Conservation (phyloP, 2,888 invertebrate species). For the Parthenolecanium corni region DNA sequence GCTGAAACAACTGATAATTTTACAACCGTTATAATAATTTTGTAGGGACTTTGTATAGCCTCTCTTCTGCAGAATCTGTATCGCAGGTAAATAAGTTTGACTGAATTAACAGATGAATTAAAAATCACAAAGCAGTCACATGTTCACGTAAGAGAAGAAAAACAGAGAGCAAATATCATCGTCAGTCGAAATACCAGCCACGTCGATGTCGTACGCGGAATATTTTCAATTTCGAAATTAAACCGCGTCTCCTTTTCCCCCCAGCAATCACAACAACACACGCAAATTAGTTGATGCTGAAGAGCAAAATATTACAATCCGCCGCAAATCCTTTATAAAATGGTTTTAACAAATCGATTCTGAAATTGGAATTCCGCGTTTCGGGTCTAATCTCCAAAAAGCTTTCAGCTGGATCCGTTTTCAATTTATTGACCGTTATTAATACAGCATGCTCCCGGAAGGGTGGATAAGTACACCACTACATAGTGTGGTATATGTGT, state of each 20-base stretch:
- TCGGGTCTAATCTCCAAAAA: slow-evolving; percentile 7
- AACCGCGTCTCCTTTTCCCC: background rate
- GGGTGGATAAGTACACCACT: background rate
- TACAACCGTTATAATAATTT: no score
- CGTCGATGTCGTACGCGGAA: slow-evolving; percentile 1
- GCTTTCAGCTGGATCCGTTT: slow-evolving; percentile 13
- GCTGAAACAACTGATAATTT: no score
- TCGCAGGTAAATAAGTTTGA: no score
- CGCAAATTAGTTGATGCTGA: background rate
- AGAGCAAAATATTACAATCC: background rate
- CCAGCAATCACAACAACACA: background rate
- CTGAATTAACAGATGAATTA: no score
- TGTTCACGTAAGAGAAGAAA: no score
- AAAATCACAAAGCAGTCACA: no score
- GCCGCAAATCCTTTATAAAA: slow-evolving; percentile 19
- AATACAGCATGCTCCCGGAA: slow-evolving; percentile 1
- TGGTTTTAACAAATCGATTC: slow-evolving; percentile 23
- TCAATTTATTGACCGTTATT: slow-evolving; percentile 26
- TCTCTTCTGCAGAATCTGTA: no score
- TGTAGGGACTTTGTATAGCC: no score
- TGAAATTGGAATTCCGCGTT: slow-evolving; percentile 20
- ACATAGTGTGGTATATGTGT: background rate
- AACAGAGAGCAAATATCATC: no score
- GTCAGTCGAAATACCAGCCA: no score
- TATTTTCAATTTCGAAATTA: background rate